These are phyloP conservation scores for Eumaeus atala DNA, from an alignment of 1,140 invertebrate genomes.

Conservation along the genomic window DNA sequence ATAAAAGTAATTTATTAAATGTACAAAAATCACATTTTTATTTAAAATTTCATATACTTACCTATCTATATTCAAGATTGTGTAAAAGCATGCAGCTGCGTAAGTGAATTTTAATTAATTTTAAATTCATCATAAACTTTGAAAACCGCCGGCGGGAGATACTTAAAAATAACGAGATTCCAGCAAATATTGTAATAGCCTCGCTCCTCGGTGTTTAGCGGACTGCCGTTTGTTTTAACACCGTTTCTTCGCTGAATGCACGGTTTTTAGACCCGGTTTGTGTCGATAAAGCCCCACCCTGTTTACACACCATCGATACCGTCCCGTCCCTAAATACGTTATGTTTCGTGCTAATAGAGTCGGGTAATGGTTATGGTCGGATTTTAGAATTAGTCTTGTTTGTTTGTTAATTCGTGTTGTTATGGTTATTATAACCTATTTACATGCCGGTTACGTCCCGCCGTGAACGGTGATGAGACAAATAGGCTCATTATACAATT, in stretches of 20 bases:
- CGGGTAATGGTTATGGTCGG: conserved; percentile 36
- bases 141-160: conserved; percentile 39
- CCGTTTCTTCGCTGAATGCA: conserved; percentile 40
- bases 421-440: conserved; percentile 23
- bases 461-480: too few relatives aligned
- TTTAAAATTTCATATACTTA: too few relatives aligned
- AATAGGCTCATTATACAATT: too few relatives aligned
- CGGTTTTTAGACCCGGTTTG: conserved; percentile 27
- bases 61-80: too few relatives aligned
- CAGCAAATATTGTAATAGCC: conserved; percentile 65
- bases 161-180: conserved; percentile 67
- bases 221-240: conserved; percentile 41
- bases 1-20: neutral
- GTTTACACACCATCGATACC: conserved; percentile 45
- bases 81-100: too few relatives aligned
- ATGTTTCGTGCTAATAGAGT: conserved; percentile 35
- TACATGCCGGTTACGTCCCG: conserved; percentile 3
- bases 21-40: neutral
- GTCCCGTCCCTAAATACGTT: conserved; percentile 42
- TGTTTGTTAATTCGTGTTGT: conserved; percentile 27
- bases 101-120: conserved; percentile 9
- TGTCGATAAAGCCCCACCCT: conserved; percentile 34
- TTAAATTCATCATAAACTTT: conserved; percentile 30
- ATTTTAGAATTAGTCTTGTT: conserved; percentile 32
- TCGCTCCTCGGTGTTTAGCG: conserved; percentile 42